A percentile compares a stretch with the other conserved stretches of the same genome.
Conservation (phyloP, 2,113 vertebrate species). For the Rhabdornis inornatus region DNA sequence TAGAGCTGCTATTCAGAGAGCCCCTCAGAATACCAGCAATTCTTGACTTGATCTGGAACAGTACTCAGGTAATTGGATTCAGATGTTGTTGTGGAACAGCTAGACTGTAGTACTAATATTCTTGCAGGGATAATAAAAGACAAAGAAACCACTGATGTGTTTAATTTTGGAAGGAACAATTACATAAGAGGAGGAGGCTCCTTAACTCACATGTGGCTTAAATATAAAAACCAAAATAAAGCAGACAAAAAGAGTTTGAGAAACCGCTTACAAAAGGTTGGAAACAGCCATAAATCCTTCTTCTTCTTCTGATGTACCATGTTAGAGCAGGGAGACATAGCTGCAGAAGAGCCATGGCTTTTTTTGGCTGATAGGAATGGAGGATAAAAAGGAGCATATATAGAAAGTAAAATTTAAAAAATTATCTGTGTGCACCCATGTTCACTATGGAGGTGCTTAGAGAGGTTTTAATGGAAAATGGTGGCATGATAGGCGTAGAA, state of each 20-base stretch:
- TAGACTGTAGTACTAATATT: not conserved
- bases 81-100: not conserved
- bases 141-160: not conserved
- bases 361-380: not conserved
- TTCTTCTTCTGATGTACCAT: not conserved
- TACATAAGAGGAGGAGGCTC: not conserved
- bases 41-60: not conserved
- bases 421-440: not conserved
- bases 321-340: not conserved
- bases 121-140: constrained; percentile 3
- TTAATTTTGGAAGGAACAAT: not conserved
- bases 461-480: not conserved
- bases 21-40: not conserved
- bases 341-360: not conserved
- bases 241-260: not conserved
- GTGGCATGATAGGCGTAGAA: not conserved
- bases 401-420: not conserved
- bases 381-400: not conserved
- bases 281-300: not conserved
- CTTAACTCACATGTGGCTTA: not conserved
- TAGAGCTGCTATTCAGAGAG: not conserved
- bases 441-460: not conserved
- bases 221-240: not conserved
- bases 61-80: not conserved
- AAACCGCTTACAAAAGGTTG: not conserved